Evolutionary conservation across 1,140 invertebrate genomes (phyloP).

Genomic region (Ridgeia piscesae): DNA sequence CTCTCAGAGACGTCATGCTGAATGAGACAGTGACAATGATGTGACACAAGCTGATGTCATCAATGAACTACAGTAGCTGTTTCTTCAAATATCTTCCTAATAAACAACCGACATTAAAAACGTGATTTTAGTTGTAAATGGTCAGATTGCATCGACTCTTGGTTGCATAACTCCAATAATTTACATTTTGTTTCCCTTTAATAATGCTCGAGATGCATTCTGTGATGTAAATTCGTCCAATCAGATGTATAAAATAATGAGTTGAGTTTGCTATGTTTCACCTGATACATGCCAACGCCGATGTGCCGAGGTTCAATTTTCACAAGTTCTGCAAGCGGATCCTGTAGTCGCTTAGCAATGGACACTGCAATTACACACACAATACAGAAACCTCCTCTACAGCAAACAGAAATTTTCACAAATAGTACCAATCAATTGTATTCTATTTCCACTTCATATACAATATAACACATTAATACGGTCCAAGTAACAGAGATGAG

Average conservation of each 20-base stretch:
- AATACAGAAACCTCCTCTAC: not conserved
- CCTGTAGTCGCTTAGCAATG: conserved; percentile 80
- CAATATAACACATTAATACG: too few species aligned
- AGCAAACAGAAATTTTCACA: not conserved
- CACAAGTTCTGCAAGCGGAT: conserved; percentile 86
- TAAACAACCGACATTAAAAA: too few species aligned
- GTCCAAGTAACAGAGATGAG: too few species aligned
- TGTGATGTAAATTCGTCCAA: not conserved
- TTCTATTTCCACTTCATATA: too few species aligned
- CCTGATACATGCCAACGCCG: conserved; percentile 82
- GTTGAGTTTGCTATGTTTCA: conserved; percentile 27
- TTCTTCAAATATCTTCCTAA: too few species aligned
- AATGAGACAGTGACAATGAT: not conserved
- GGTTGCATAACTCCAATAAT: too few species aligned
- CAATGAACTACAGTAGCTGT: too few species aligned
- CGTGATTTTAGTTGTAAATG: too few species aligned
- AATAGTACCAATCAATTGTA: not conserved
- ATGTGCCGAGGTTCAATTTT: conserved; percentile 90
- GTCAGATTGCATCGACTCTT: too few species aligned
- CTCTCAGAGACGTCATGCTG: conserved; percentile 85
- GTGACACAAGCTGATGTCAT: too few species aligned
- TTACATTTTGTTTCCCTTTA: not conserved
- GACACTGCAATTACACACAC: conserved; percentile 65
- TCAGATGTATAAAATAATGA: not conserved
- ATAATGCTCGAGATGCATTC: not conserved